Conservation (phyloP, 2,888 invertebrate genomes). For the Thymelicus acteon region DNA sequence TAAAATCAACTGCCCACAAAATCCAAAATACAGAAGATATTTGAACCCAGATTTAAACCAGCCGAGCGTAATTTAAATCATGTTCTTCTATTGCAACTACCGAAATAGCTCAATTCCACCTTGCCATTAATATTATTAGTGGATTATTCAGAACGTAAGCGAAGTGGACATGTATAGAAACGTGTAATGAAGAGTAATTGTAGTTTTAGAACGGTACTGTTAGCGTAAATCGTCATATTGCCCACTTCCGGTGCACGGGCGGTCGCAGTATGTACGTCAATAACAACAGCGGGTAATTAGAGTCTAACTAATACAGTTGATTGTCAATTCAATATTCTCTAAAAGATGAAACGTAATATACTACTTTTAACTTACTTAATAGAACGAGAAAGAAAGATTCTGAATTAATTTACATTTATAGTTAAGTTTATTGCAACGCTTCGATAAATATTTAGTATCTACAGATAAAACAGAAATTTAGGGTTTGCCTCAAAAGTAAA, state of each 20-base stretch:
- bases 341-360: background rate
- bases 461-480: too few species aligned
- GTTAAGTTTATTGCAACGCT: too few species aligned
- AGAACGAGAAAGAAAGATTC: background rate
- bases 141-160: slow-evolving; percentile 8
- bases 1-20: background rate
- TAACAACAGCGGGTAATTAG: slow-evolving; percentile 8
- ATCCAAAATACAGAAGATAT: background rate
- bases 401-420: too few species aligned
- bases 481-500: too few species aligned
- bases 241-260: slow-evolving; percentile 27
- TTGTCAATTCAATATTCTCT: background rate
- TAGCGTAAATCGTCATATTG: slow-evolving; percentile 38
- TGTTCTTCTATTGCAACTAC: background rate
- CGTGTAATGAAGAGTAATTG: slow-evolving; percentile 25
- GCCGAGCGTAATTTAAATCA: too few species aligned
- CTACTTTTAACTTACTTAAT: background rate
- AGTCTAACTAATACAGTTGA: background rate
- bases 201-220: slow-evolving; percentile 33
- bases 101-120: background rate
- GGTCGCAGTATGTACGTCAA: slow-evolving; percentile 2
- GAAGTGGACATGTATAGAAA: slow-evolving; percentile 16
- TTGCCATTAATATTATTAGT: background rate
- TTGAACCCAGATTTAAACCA: too few species aligned
- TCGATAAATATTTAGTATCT: too few species aligned